phyloP scores from a whole-genome alignment of 1,140 invertebrate species.

The Mya arenaria region DNA sequence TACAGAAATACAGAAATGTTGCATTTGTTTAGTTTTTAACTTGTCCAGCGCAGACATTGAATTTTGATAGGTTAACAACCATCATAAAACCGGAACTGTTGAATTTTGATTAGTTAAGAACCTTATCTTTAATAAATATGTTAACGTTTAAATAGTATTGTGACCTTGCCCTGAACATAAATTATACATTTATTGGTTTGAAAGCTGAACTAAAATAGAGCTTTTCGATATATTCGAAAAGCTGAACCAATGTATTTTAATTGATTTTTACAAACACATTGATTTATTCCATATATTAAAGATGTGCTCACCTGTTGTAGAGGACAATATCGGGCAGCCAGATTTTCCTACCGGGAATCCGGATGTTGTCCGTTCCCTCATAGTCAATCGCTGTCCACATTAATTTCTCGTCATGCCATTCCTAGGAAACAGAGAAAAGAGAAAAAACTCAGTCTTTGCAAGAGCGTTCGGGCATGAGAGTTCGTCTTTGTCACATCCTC shows the following conservation, averaged over 20 bases:
- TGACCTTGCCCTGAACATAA: neutral
- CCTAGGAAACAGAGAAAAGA: conserved; percentile 74
- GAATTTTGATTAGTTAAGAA: too few species aligned
- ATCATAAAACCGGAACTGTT: too few species aligned
- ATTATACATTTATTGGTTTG: neutral
- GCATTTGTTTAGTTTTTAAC: too few species aligned
- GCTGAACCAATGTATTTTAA: neutral
- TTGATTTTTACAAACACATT: neutral
- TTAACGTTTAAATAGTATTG: too few species aligned
- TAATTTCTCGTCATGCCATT: conserved; percentile 84
- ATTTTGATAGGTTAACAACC: too few species aligned
- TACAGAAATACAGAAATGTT: too few species aligned
- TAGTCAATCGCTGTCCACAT: conserved; percentile 83
- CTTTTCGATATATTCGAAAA: neutral
- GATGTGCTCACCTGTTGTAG: conserved; percentile 83
- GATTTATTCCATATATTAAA: neutral
- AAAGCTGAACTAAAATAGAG: neutral
- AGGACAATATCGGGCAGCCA: conserved; percentile 85
- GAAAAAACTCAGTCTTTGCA: too few species aligned
- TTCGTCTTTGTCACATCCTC: too few species aligned
- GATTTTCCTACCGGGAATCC: conserved; percentile 83
- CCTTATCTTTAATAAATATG: too few species aligned
- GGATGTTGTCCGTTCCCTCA: conserved; percentile 81
- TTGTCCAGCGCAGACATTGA: too few species aligned
- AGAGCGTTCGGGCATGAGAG: too few species aligned